Evolutionary conservation across 2,113 vertebrate genomes (phyloP), one percentile per base, ranked within the genome.

Genomic region (Struthidea cinerea): DNA sequence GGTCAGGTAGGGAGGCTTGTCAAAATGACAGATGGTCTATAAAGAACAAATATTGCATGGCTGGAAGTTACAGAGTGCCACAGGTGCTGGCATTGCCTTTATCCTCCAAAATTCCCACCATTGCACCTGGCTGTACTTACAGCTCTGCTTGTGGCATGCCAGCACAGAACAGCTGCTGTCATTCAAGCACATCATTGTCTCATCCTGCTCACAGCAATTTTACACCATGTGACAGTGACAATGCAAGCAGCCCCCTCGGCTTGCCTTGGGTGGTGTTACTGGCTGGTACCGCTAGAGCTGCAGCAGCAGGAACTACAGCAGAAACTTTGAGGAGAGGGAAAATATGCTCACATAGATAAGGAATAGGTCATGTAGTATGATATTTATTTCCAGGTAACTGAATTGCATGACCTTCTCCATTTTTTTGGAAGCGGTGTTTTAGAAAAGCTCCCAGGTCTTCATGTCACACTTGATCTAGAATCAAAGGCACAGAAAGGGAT

Each of bases 91-190:
- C 7, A 2, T 64, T 67, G 60, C 78, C 80, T 52, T 79, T 53
- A 16, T 53, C 10, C 81, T 64, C 67, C 68, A 2, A 79, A 71
- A 95, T 92, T 93, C 90, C 93, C 80, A 91, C 83, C 30, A 7
- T 35, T 30, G 64, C 92, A 93, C 95, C 94, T 96, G 95, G 56
- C 87, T 85, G 75, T 83, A 75, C 93, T 93, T 93, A 84, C 67
- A 92, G 80, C 73, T 92, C 63, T 76, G 46, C 80, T 94, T 49
- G 75, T 89, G 89, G 79, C n/a, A 61, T 93, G 85, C 79, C 88
- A 65, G 27, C 4, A 3, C 84, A n/a, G 75, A 95, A 80, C 80
- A 85, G 93, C 86, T 92, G 80, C 89, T 94, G 46, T 87, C 86
- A 68, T 80, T 91, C 79, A 79, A 59, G 69, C 83, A 56, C 90